Evolutionary conservation across 2,113 vertebrate species (phyloP), one percentile per base, ranked within the genome.

Genomic region (Vulpes ferrilata): DNA sequence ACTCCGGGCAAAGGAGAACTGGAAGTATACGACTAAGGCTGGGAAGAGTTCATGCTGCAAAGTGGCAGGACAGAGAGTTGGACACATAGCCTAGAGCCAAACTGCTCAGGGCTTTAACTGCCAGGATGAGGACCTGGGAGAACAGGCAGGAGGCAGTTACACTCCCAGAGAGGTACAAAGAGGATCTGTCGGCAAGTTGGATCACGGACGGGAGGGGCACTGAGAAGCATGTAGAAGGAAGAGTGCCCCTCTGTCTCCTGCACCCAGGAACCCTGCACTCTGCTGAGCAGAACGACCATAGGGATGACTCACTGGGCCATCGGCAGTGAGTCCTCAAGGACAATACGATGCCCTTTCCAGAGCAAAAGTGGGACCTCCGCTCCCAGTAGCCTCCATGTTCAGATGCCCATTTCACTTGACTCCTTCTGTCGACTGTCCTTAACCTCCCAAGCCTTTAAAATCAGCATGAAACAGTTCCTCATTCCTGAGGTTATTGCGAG

Each of bases 241-340:
- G 32, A 2, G 1, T 30, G 55, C 25, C 6, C n/a, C 57, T 35
- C 59, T 2, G 32, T 11, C 35, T 25, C 25, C 0, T 1, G n/a
- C 23, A 43, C 67, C 83, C 51, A 11, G 69, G 38, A 57, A 0
- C 55, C 55, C 69, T 88, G 53, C 53, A 30, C 32, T 71, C 55
- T 51, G 30, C 51, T 10, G 7, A 53, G 32, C 51, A 38, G 22
- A 3, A 5, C 4, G 3, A 3, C 60, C 48, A 27, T 4, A 25
- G 2, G 32, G 51, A 51, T 17, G 57, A 69, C 11, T 16, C 16
- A 22, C 80, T 27, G 32, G 51, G 35, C 55, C 8, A 30, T 11
- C 13, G 3, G 15, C 20, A 17, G 0, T 1, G 20, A 30, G n/a
- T 5, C 84, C 53, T 73, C 16, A 0, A 22, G 32, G 86, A 92